Evolutionary conservation across 2,113 vertebrate species (phyloP).

Genomic region (Pelobates fuscus): DNA sequence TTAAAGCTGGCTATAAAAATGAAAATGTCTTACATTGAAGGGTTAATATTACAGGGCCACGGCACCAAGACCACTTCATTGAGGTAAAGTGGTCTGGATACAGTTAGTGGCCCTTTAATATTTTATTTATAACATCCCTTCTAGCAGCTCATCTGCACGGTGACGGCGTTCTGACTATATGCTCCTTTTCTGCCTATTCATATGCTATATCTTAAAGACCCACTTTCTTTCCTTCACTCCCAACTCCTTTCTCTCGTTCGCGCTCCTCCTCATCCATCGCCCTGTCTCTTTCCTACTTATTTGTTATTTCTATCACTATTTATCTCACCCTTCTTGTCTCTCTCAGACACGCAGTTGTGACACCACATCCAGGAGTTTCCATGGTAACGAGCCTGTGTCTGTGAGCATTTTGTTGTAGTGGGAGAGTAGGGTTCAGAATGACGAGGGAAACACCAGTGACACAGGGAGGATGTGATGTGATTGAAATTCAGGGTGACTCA

Average conservation of each 20-base stretch:
- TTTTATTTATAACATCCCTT: no score
- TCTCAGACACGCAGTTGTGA: constrained; percentile 45
- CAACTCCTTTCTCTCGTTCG: background rate
- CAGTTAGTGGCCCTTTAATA: no score
- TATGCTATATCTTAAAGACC: background rate
- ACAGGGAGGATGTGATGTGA: constrained; percentile 37
- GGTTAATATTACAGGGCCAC: no score
- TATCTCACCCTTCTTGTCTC: constrained; percentile 33
- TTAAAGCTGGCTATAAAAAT: no score
- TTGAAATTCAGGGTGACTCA: constrained; percentile 43
- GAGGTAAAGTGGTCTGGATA: no score
- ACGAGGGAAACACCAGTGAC: constrained; percentile 49
- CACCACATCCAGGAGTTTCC: constrained; percentile 46
- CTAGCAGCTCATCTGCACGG: no score
- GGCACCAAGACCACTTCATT: no score
- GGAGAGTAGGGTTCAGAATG: constrained; percentile 42
- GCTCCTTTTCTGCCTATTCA: background rate
- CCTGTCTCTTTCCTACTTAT: constrained; percentile 9
- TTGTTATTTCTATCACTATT: constrained; percentile 46
- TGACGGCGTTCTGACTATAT: no score
- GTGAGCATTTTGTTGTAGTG: constrained; percentile 37
- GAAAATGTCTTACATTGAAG: no score
- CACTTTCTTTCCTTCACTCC: background rate
- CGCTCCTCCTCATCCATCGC: background rate
- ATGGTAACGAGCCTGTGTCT: constrained; percentile 44